Base-by-base conservation (phyloP, 2,113 vertebrate species). In the Actenoides lindsayi region DNA sequence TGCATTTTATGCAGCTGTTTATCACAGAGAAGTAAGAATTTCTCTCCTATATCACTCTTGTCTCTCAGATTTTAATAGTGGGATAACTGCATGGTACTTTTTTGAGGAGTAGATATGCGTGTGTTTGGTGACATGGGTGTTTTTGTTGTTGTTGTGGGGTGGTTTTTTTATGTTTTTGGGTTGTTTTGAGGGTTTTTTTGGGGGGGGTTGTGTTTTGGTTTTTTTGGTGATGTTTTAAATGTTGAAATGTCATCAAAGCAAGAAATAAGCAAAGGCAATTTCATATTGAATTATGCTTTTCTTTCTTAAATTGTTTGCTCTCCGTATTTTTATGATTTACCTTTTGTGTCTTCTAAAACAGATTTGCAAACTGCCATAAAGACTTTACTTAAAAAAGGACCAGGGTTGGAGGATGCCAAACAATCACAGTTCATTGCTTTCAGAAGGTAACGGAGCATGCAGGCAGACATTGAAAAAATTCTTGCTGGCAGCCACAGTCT, bases 381-480 rank as follows among this genome's bases (percentile, higher is more conserved):
- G 85, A n/a, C 68, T 93, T 96, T 98, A 93, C 97, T 98, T 74
- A 80, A 98, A 95, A 89, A 70, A n/a, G 98, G 97, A 64, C 96
- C 98, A 20, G 99, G 98, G 62, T 84, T 99, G 41, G 16, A 98
- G 85, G 80, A 97, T 84, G 92, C 98, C 80, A 30, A 69, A 48
- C 96, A 95, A 13, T 99, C 99, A 8, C 99, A 99, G 68, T 99
- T 99, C 96, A 98, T 99, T 97, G 98, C 99, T 76, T 99, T 99
- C 96, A 98, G 97, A 97, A 98, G 98, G 99, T 99, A 98, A 96
- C 0, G 1, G 86, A 83, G 31, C 37, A 31, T 44, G 10, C 83
- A 78, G 39, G 16, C 54, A 83, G 54, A 53, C 10, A 9, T 2
- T 50, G 64, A 59, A 87, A 86, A 87, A 51, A 86, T 41, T n/a